Evolutionary conservation across 1,140 invertebrate genomes (phyloP).

Genomic region (Drosophila sproati): DNA sequence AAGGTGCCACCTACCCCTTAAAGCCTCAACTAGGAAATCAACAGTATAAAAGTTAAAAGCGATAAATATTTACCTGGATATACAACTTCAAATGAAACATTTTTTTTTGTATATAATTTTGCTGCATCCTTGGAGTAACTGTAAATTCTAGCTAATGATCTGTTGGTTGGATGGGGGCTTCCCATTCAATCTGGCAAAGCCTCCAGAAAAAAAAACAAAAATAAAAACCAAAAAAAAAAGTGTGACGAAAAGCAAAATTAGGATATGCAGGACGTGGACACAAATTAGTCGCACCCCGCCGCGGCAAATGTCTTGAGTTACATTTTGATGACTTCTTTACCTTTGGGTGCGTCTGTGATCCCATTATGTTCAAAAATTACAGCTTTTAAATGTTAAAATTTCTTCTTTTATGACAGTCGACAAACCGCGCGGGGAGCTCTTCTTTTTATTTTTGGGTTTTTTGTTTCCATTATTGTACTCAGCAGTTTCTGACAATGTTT

Average conservation of each 20-base stretch:
- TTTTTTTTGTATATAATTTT: conserved; percentile 35
- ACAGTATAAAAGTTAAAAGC: conserved; percentile 57
- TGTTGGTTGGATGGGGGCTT: conserved; percentile 34
- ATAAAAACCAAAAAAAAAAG: conserved; percentile 36
- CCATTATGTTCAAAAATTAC: conserved; percentile 58
- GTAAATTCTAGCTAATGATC: conserved; percentile 74
- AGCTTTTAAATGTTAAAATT: conserved; percentile 75
- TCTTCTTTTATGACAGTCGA: conserved; percentile 55
- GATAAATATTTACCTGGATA: conserved; percentile 51
- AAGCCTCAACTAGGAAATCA: conserved; percentile 34
- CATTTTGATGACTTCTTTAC: conserved; percentile 80
- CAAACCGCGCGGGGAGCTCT: conserved; percentile 37
- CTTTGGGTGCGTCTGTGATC: conserved; percentile 49
- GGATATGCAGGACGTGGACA: conserved; percentile 34
- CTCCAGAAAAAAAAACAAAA: conserved; percentile 4
- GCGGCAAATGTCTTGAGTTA: conserved; percentile 69
- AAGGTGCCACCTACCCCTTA: conserved; percentile 35
- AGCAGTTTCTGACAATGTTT: conserved; percentile 56
- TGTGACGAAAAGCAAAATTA: conserved; percentile 73
- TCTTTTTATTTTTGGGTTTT: conserved; percentile 33
- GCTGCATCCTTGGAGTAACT: conserved; percentile 60
- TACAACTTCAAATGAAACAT: not conserved
- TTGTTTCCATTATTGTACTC: conserved; percentile 32
- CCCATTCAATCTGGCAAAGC: conserved; percentile 8
- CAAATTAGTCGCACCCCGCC: conserved; percentile 71